These are phyloP conservation scores for Julus scandinavius DNA, from an alignment of 2,888 invertebrate genomes.

Conservation along the genomic window DNA sequence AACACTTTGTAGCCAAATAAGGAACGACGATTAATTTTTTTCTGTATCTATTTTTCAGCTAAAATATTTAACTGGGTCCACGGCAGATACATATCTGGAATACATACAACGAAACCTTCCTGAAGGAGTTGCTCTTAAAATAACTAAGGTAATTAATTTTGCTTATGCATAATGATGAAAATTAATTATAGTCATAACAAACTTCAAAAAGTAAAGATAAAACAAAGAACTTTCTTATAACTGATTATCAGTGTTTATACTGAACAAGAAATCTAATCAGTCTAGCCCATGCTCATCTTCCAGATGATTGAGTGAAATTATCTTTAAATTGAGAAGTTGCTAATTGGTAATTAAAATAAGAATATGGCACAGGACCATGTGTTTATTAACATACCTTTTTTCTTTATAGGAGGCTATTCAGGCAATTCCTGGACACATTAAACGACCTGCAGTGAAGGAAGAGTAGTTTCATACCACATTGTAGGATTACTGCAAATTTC, in stretches of 20 bases:
- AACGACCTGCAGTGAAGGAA: background rate
- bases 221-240: too few species aligned
- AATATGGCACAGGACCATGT: background rate
- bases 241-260: too few species aligned
- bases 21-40: background rate
- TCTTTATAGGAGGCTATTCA: constrained; percentile 12
- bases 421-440: background rate
- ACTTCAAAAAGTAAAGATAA: too few species aligned
- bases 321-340: background rate
- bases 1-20: background rate
- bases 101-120: constrained; percentile 97
- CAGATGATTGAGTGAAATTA: background rate
- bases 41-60: constrained; percentile 67
- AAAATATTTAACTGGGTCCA: constrained; percentile 90
- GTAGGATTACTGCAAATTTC: background rate
- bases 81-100: constrained; percentile 93
- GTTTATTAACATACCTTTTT: background rate
- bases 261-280: too few species aligned
- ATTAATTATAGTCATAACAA: too few species aligned
- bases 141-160: constrained; percentile 74
- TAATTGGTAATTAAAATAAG: background rate
- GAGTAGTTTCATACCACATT: background rate
- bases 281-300: too few species aligned
- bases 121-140: constrained; percentile 95
- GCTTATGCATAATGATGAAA: background rate